These are phyloP conservation scores for Lissocephala sabroskyi DNA, from an alignment of 2,888 invertebrate genomes.

Conservation along the genomic window DNA sequence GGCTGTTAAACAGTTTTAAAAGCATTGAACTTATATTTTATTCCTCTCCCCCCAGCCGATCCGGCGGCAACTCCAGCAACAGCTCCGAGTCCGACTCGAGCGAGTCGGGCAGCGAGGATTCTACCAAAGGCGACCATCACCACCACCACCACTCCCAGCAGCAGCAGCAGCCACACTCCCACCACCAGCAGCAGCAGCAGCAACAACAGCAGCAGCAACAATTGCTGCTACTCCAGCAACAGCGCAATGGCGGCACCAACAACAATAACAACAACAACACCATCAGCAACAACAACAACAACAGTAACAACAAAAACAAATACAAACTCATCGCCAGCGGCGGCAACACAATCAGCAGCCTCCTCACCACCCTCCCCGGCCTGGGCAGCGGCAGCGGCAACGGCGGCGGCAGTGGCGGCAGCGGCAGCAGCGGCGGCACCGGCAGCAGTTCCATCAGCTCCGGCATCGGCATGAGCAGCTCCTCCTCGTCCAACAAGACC, in stretches of 20 bases:
- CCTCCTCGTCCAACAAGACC: conserved; percentile 64
- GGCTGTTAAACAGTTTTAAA: too few species aligned
- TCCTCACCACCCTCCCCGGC: conserved; percentile 39
- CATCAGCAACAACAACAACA: conserved; percentile 18
- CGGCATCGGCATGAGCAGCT: conserved; percentile 41
- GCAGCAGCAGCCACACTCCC: conserved; percentile 17
- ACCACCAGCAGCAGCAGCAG: conserved; percentile 12
- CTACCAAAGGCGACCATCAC: conserved; percentile 62
- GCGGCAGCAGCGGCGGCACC: conserved; percentile 7
- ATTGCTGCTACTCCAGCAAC: too few species aligned
- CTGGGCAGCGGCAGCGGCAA: conserved; percentile 2
- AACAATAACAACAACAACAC: conserved; percentile 12
- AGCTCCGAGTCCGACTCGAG: conserved; percentile 70
- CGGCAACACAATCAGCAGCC: conserved; percentile 52
- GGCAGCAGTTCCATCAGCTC: conserved; percentile 18
- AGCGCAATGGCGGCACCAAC: conserved; percentile 8
- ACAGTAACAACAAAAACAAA: conserved; percentile 43
- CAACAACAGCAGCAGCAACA: conserved; percentile 6
- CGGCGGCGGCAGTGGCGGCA: conserved; percentile 11
- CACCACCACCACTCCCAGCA: conserved; percentile 35
- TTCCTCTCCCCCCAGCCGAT: too few species aligned
- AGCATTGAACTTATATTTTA: too few species aligned
- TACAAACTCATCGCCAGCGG: conserved; percentile 52
- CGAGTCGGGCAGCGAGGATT: conserved; percentile 70
- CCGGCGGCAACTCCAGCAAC: conserved; percentile 75